These are phyloP conservation scores for Hydraecia micacea DNA, from an alignment of 2,888 invertebrate genomes.

Conservation along the genomic window DNA sequence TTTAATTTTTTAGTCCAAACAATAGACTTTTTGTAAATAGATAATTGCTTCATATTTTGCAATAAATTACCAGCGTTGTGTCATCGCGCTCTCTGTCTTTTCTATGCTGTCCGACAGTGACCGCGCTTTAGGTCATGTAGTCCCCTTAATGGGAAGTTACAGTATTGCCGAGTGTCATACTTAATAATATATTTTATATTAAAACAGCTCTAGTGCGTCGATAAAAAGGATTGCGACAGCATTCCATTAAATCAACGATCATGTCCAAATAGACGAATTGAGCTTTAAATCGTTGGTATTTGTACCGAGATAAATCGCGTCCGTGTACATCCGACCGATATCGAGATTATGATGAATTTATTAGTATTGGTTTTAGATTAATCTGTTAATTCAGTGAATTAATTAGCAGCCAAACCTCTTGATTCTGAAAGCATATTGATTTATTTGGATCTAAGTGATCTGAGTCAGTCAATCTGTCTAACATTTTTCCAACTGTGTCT, in stretches of 20 bases:
- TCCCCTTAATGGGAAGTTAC: too few relatives aligned
- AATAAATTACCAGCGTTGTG: too few relatives aligned
- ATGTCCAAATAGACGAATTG: conserved; percentile 2
- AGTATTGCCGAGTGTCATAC: too few relatives aligned
- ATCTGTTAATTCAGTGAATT: conserved; percentile 12
- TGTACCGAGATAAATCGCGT: conserved; percentile 26
- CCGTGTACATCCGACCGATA: conserved; percentile 26
- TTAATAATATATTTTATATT: too few relatives aligned
- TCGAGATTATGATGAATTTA: conserved; percentile 47
- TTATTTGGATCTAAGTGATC: not conserved
- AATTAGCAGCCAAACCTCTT: conserved; percentile 6
- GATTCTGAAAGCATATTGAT: not conserved
- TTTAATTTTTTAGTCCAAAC: too few relatives aligned
- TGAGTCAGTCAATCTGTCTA: not conserved
- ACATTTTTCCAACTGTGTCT: not conserved
- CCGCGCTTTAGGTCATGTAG: too few relatives aligned
- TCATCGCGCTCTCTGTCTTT: too few relatives aligned
- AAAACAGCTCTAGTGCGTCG: not conserved
- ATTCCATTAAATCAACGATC: conserved; percentile 15
- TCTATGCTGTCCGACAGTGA: too few relatives aligned
- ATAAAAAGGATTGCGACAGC: conserved; percentile 6
- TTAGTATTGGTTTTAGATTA: conserved; percentile 36
- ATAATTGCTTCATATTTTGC: too few relatives aligned
- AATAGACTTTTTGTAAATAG: too few relatives aligned
- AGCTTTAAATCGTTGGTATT: conserved; percentile 24